Conservation (phyloP, 2,113 vertebrate species). For the Echinops telfairi region DNA sequence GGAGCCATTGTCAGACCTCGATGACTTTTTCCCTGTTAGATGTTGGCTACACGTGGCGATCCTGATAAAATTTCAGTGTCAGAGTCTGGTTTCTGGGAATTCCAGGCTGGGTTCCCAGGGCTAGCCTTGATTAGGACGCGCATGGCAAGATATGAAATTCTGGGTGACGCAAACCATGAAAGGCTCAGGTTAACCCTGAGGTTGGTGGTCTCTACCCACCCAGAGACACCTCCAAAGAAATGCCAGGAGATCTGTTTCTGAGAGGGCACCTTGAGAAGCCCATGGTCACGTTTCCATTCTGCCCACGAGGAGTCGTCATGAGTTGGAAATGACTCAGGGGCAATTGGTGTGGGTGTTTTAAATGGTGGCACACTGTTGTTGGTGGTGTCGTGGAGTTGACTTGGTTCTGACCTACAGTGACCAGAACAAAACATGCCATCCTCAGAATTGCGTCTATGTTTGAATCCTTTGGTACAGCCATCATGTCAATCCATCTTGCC, state of each 20-base stretch:
- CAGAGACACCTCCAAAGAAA: background rate
- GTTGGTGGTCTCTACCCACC: background rate
- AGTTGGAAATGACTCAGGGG: background rate
- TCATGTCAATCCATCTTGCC: too few relatives aligned
- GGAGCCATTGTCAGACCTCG: background rate
- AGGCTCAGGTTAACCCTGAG: background rate
- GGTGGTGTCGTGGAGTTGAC: background rate
- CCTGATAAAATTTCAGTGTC: constrained; percentile 46
- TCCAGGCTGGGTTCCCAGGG: background rate
- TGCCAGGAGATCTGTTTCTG: background rate
- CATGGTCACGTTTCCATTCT: background rate
- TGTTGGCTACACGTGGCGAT: background rate
- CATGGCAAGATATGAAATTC: background rate
- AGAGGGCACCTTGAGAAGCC: background rate
- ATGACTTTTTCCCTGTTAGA: constrained; percentile 4
- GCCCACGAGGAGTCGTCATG: background rate
- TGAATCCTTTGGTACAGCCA: too few relatives aligned
- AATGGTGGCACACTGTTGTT: too few relatives aligned
- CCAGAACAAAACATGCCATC: too few relatives aligned
- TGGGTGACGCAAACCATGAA: background rate
- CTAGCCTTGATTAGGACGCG: background rate
- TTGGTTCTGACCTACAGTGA: background rate
- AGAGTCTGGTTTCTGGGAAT: constrained; percentile 54
- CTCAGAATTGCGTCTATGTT: too few relatives aligned
- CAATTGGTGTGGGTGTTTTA: too few relatives aligned